These are phyloP conservation scores for Heterodera schachtii DNA, from an alignment of 1,140 invertebrate species.

Conservation along the genomic window DNA sequence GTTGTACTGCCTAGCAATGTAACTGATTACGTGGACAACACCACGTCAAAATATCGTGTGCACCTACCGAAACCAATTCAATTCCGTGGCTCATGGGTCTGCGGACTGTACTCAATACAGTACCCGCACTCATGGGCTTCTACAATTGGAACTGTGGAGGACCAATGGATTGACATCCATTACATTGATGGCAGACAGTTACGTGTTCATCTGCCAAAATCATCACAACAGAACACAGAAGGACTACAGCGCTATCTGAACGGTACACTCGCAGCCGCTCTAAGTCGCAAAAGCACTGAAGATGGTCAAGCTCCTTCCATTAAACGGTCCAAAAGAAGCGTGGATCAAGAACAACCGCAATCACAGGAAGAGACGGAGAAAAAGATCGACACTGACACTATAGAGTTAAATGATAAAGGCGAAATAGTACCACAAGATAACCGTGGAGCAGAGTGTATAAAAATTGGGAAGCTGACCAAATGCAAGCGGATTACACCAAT, in stretches of 20 bases:
- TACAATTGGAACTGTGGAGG: background rate
- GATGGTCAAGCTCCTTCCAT: no score
- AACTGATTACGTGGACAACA: conserved; percentile 2
- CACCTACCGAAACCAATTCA: conserved; percentile 22
- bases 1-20: conserved; percentile 27
- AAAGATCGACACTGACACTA: no score
- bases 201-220: background rate
- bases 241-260: conserved; percentile 9
- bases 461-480: no score
- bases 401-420: background rate
- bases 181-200: background rate
- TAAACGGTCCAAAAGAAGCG: background rate
- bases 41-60: conserved; percentile 11
- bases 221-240: background rate
- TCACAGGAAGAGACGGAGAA: background rate
- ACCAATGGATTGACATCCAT: background rate
- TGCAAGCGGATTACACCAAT: no score
- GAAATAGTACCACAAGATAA: background rate
- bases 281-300: background rate
- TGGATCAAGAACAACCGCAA: background rate
- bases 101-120: conserved; percentile 17
- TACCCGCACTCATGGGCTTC: conserved; percentile 19
- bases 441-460: no score
- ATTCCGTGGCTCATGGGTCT: conserved; percentile 21
- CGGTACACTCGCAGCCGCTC: background rate